Percentiles rank a stretch among this genome's conserved stretches.
Conservation (phyloP, 2,888 invertebrate species). For the Dicycla oo region DNA sequence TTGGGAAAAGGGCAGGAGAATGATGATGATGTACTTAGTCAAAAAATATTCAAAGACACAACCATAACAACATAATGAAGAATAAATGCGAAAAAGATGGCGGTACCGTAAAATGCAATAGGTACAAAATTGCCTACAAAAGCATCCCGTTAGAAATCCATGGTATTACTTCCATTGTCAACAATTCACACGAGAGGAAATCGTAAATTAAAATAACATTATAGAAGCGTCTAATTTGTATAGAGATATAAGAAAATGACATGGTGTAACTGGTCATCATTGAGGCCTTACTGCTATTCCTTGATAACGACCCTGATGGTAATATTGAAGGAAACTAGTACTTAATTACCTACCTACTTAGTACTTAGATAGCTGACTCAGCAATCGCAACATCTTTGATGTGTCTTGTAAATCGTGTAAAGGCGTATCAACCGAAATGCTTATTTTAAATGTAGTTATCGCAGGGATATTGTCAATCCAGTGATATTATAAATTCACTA, state of each 20-base stretch:
- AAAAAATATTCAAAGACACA: conserved; percentile 32
- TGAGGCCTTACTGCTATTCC: neutral
- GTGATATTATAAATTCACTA: no score
- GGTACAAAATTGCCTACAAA: conserved; percentile 49
- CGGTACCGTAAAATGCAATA: conserved; percentile 38
- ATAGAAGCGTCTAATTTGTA: conserved; percentile 49
- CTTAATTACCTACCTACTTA: neutral
- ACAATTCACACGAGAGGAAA: conserved; percentile 67
- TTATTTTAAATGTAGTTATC: neutral
- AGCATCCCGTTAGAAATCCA: conserved; percentile 52
- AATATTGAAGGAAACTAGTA: conserved; percentile 16
- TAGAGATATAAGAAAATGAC: conserved; percentile 46
- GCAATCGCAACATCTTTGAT: no score
- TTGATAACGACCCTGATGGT: conserved; percentile 28
- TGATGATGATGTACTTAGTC: neutral
- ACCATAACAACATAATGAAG: conserved; percentile 52
- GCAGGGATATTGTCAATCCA: no score
- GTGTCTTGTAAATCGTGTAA: no score
- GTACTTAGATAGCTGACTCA: neutral
- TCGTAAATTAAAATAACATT: conserved; percentile 66
- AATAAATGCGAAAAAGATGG: conserved; percentile 67
- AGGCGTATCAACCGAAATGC: no score
- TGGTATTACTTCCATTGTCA: conserved; percentile 64
- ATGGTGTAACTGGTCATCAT: conserved; percentile 39
- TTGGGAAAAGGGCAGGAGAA: no score